These are phyloP conservation scores for Hydrocynus forskahlii DNA, from an alignment of 2,797 vertebrate genomes.

Conservation along the genomic window DNA sequence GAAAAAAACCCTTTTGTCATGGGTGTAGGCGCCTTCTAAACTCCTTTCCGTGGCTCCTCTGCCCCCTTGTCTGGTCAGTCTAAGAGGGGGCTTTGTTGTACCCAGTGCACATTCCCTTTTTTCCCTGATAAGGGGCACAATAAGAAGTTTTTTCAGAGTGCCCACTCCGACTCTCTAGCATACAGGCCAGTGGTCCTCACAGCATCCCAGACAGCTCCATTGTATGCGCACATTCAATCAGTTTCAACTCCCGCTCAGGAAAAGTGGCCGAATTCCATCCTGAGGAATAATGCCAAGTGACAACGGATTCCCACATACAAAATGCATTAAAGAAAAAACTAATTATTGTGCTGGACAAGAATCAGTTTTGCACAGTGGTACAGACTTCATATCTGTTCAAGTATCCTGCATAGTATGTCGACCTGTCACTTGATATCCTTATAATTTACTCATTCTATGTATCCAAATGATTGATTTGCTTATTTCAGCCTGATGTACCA, in stretches of 20 bases:
- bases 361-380: not conserved
- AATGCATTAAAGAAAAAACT: not conserved
- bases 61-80: constrained; percentile 57
- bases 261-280: constrained; percentile 32
- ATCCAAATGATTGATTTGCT: not conserved
- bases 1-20: constrained; percentile 22
- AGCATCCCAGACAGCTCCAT: constrained; percentile 57
- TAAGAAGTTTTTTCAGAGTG: constrained; percentile 33
- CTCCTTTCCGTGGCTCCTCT: constrained; percentile 44
- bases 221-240: constrained; percentile 53
- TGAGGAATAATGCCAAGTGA: not conserved
- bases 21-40: constrained; percentile 59
- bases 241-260: constrained; percentile 36
- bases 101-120: constrained; percentile 34
- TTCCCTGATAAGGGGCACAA: constrained; percentile 62
- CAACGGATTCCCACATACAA: constrained; percentile 14
- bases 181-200: constrained; percentile 53
- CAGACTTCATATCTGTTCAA: not conserved
- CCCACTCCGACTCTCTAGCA: constrained; percentile 56
- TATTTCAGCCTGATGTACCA: not conserved
- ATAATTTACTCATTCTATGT: not conserved
- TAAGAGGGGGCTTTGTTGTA: constrained; percentile 70
- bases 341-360: not conserved
- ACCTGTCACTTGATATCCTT: not conserved
- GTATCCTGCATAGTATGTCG: not conserved